A percentile compares a stretch with the other conserved stretches of the same genome.
These are phyloP conservation scores for Clanis bilineata DNA, from an alignment of 2,888 invertebrate species.

Conservation along the genomic window DNA sequence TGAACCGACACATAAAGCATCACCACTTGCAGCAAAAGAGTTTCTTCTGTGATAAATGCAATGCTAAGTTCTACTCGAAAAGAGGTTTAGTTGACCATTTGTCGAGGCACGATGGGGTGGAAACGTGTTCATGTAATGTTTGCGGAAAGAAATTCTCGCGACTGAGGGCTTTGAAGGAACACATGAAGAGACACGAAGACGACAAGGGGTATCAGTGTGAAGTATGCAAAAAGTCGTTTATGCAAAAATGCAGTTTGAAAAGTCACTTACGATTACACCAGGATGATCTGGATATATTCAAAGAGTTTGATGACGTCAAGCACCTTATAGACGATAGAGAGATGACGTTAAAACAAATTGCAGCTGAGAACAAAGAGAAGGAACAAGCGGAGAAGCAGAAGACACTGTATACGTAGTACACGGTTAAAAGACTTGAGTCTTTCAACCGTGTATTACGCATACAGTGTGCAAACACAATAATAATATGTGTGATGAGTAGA, in stretches of 20 bases:
- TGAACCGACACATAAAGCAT: constrained; percentile 71
- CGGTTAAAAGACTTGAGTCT: background rate
- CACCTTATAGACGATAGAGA: constrained; percentile 73
- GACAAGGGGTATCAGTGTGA: constrained; percentile 67
- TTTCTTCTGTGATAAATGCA: constrained; percentile 68
- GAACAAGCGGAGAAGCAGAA: constrained; percentile 49
- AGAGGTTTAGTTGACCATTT: constrained; percentile 67
- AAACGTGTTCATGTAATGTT: constrained; percentile 58
- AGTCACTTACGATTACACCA: constrained; percentile 69
- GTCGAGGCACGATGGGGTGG: constrained; percentile 58
- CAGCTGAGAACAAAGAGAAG: constrained; percentile 65
- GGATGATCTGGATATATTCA: constrained; percentile 73
- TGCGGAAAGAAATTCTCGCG: constrained; percentile 66
- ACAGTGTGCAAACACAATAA: background rate
- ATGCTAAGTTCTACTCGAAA: constrained; percentile 72
- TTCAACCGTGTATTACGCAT: no score
- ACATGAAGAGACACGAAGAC: constrained; percentile 63
- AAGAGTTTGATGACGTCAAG: constrained; percentile 76
- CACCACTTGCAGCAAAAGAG: constrained; percentile 72
- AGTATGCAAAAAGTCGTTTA: constrained; percentile 68
- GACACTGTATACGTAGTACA: constrained; percentile 37
- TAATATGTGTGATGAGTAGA: background rate
- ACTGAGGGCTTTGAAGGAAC: constrained; percentile 61
- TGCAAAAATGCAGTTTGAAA: constrained; percentile 72
- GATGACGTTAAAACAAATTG: constrained; percentile 71